Evolutionary conservation across 23 tunicate species (phyloP).

Genomic region (Oikopleura dioica): DNA sequence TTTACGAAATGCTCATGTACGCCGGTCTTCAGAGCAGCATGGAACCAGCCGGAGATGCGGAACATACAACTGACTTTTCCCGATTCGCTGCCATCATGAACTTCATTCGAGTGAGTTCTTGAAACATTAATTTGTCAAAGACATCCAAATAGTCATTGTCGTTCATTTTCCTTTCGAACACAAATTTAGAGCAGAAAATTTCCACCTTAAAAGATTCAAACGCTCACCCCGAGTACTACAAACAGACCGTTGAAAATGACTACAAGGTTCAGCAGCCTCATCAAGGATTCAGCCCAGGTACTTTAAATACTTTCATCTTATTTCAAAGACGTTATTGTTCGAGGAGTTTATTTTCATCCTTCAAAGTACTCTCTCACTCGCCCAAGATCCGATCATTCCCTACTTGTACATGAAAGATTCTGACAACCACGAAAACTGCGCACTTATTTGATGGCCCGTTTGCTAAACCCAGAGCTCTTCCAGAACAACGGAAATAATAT

Average conservation of each 20-base stretch:
- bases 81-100: not conserved
- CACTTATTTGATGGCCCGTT: conserved; percentile 2
- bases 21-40: conserved; percentile 5
- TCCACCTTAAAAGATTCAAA: too few species aligned
- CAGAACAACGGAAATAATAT: not conserved
- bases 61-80: not conserved
- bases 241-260: too few species aligned
- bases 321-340: not conserved
- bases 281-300: not conserved
- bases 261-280: too few species aligned
- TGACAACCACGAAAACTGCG: conserved; percentile 4
- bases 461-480: not conserved
- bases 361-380: not conserved
- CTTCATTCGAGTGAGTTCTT: not conserved
- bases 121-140: too few species aligned
- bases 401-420: not conserved
- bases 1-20: not conserved
- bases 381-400: not conserved
- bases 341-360: not conserved
- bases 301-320: not conserved
- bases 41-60: too few species aligned
- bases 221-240: too few species aligned
- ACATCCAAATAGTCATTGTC: too few species aligned
- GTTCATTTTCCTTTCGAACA: too few species aligned
- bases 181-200: too few species aligned